Evolutionary conservation across 2,888 invertebrate species (phyloP).

Genomic region (Lypha dubia): DNA sequence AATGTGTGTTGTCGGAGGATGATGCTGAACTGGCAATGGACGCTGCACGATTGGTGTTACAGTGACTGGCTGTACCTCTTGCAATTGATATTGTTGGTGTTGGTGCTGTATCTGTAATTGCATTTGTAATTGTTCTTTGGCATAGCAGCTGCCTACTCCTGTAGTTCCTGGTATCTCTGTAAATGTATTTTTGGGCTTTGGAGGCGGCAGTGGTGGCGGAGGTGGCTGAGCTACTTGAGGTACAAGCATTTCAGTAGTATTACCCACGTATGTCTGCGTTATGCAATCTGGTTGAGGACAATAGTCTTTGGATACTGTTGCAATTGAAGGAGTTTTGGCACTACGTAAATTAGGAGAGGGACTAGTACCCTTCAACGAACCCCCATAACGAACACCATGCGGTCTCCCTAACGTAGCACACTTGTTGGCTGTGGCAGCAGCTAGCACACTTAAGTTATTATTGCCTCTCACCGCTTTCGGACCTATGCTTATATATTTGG

Average conservation of each 20-base stretch:
- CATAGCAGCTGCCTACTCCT: slow-evolving; percentile 82
- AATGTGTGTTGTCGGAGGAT: slow-evolving; percentile 80
- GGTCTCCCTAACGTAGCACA: slow-evolving; percentile 81
- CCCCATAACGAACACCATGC: slow-evolving; percentile 83
- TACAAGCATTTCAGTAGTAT: slow-evolving; percentile 73
- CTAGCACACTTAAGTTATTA: slow-evolving; percentile 81
- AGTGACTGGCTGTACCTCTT: slow-evolving; percentile 74
- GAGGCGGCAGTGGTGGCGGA: slow-evolving; percentile 79
- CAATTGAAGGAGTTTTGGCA: slow-evolving; percentile 83
- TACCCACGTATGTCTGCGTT: slow-evolving; percentile 77
- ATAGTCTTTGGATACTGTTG: slow-evolving; percentile 83
- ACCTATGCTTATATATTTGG: slow-evolving; percentile 83
- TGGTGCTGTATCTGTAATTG: slow-evolving; percentile 75
- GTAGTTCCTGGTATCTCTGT: slow-evolving; percentile 83
- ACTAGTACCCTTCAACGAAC: slow-evolving; percentile 81
- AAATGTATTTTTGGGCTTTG: slow-evolving; percentile 82
- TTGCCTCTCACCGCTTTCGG: slow-evolving; percentile 82
- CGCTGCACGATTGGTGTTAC: slow-evolving; percentile 74
- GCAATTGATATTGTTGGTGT: slow-evolving; percentile 79
- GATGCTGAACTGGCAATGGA: slow-evolving; percentile 75
- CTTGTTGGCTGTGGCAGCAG: slow-evolving; percentile 80
- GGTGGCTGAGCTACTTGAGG: slow-evolving; percentile 74
- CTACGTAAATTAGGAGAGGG: slow-evolving; percentile 83
- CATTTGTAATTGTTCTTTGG: slow-evolving; percentile 78
- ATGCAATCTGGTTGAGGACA: slow-evolving; percentile 82